Evolutionary conservation across 2,888 invertebrate species (phyloP), one percentile per base, ranked within the genome.

Genomic region (Smittia sp.): DNA sequence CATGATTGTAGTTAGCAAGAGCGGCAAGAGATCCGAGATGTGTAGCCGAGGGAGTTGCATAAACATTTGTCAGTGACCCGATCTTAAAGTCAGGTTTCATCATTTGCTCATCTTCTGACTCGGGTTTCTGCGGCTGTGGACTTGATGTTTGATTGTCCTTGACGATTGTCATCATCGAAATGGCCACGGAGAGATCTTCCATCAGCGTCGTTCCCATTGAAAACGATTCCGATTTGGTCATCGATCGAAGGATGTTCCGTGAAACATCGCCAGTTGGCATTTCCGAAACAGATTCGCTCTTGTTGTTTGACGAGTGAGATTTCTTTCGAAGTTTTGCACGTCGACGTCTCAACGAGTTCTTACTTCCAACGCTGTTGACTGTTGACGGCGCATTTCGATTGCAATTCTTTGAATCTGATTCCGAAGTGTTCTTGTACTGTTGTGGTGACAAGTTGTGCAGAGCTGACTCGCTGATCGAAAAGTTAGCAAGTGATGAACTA

Each of bases 401-500:
- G n/a, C 65, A 24, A 27, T 39, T 65, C 18, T 65, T 65, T 11
- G 41, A 46, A 41, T 65, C 65, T 7, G 73, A 73, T 27, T 73
- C 73, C 25, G 73, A 73, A 4, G 65, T 73, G n/a, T 20, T 73
- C 74, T 73, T 32, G 75, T 78, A 41, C 62, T 74, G 78, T 6
- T 80, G 81, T 0, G 86, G 85, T 22, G 58, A 20, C 22, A 58
- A 58, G 69, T 90, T 89, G 81, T 95, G 90, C 75, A 95, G 83
- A 22, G 94, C 94, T 0, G 94, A 93, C 82, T 96, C 95, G 1
- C 95, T 95, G 76, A 92, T 93, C 2, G 94, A 94, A 83, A 93
- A 91, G 77, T 89, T 87, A 74, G 85, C 82, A 79, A 86, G 82
- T 79, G 84, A 83, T 75, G 84, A 83, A 73, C 84, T 83, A 79